Base-by-base conservation (phyloP, 2,888 invertebrate species). In the Ceratothoa steindachneri region DNA sequence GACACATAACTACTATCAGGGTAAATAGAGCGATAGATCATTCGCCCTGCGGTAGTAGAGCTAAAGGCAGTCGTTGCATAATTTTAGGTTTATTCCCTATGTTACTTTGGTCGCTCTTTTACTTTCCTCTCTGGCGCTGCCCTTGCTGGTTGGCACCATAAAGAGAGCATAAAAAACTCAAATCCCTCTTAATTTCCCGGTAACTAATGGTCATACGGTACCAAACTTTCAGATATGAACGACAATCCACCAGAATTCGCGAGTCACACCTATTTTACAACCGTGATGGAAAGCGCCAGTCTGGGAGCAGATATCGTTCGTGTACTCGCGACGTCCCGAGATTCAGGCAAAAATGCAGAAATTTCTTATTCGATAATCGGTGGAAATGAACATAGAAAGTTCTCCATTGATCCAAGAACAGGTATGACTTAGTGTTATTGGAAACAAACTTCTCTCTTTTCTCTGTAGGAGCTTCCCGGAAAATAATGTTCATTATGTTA, bases 241-340 rank as follows among this genome's bases (percentile, higher is more conserved):
- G 97, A 97, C 85, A 97, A 97, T 87, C 95, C 96, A 30, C 98
- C 98, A 15, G 93, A 93, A 85, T 98, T 97, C 85, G 90, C 85
- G 60, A 89, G 90, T 77, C 90, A 90, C 81, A 89, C 89, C 80
- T 97, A 96, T 85, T 89, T 88, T 81, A 90, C 91, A 24, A 86
- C 88, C 60, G 90, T 93, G 68, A 90, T 88, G 82, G 92, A 93
- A 84, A 91, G 90, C 1, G 89, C 91, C 0, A 87, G 89, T 1
- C 84, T 91, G 29, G 93, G 92, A 74, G 89, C 91, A 27, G 89
- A 90, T 7, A 90, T 95, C 67, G 89, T 91, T 1, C 85, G 85
- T 30, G 89, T 93, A 52, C 88, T 89, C 80, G 95, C 95, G 30
- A 89, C 91, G 41, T 95, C 94, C 85, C 88, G 90, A 77, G 95